Conservation (phyloP, 2,113 vertebrate species). For the Prionailurus viverrinus region DNA sequence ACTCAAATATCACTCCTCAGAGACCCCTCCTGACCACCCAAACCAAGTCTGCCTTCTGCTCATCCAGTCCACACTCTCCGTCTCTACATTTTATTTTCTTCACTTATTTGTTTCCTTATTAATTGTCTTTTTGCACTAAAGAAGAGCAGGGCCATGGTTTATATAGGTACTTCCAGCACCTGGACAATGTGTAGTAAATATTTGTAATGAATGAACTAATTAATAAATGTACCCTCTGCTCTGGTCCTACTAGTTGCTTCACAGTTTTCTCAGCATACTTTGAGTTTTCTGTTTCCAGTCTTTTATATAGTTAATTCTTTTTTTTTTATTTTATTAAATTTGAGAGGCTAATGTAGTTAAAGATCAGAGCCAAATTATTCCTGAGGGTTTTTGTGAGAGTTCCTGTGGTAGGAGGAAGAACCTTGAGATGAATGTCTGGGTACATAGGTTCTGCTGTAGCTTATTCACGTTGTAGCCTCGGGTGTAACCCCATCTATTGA, state of each 20-base stretch:
- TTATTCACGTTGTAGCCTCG: neutral
- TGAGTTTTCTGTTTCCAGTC: neutral
- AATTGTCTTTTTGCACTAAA: neutral
- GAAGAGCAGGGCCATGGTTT: neutral
- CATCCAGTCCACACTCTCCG: neutral
- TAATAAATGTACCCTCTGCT: neutral
- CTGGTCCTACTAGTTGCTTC: neutral
- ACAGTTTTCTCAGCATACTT: neutral
- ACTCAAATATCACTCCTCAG: neutral
- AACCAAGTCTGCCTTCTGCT: neutral
- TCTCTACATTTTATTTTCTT: conserved; percentile 2
- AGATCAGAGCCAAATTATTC: conserved; percentile 6
- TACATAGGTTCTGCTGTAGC: neutral
- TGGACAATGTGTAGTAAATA: neutral
- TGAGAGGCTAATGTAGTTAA: neutral
- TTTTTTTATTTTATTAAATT: neutral
- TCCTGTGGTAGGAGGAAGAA: neutral
- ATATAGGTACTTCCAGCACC: neutral
- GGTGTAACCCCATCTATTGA: neutral
- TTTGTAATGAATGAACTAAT: neutral
- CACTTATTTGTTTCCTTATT: neutral
- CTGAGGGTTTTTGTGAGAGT: neutral
- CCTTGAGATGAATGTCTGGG: neutral
- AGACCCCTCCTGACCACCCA: neutral
- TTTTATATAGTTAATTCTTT: neutral